A percentile compares a stretch with the other conserved stretches of the same genome.
Conservation (phyloP, 2,113 vertebrate genomes). For the Albula goreensis region DNA sequence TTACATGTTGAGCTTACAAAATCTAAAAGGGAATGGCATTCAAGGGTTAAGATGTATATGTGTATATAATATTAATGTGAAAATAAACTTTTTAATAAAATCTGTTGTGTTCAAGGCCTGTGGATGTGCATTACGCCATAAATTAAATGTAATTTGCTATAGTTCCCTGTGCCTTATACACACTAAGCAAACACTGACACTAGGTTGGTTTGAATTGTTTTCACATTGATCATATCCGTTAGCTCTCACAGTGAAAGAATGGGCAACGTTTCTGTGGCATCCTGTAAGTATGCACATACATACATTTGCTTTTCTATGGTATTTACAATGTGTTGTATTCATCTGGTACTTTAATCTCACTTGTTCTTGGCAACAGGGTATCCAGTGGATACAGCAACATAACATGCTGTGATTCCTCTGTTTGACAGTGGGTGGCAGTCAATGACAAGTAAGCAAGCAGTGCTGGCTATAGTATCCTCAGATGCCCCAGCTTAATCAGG, state of each 20-base stretch:
- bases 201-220: too few species aligned
- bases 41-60: background rate
- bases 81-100: background rate
- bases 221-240: too few species aligned
- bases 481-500: conserved; percentile 51
- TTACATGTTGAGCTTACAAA: background rate
- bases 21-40: background rate
- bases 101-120: background rate
- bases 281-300: background rate
- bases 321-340: too few species aligned
- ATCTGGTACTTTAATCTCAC: background rate
- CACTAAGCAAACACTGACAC: too few species aligned
- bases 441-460: conserved; percentile 20
- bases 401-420: conserved; percentile 37
- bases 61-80: background rate
- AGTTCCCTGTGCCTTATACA: too few species aligned
- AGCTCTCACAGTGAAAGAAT: too few species aligned
- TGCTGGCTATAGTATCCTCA: conserved; percentile 23
- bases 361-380: too few species aligned
- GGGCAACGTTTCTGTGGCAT: background rate
- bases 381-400: background rate
- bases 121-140: background rate
- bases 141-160: too few species aligned
- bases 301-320: background rate
- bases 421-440: conserved; percentile 48